Evolutionary conservation across 2,888 invertebrate species (phyloP), one percentile per base, ranked within the genome.

Genomic region (Omphaloscelis lunosa): DNA sequence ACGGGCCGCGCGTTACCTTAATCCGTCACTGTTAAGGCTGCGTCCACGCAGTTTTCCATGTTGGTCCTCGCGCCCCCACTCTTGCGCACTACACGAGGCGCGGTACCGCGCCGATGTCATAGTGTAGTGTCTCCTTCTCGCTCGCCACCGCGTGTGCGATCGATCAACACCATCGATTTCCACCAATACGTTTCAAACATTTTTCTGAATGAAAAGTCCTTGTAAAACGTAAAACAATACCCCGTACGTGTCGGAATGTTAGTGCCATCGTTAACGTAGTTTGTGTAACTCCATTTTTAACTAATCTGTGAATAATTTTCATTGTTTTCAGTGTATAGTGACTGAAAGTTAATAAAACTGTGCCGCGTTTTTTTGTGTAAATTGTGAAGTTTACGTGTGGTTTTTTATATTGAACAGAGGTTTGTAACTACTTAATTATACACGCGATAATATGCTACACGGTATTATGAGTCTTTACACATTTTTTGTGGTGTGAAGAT

Each of bases 131-230:
- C 90, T 93, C 93, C 91, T 92, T 94, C 93, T 90, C 91, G 88
- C 92, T 91, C 93, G 90, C 91, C 92, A 90, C 89, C 93, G 93
- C 94, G 93, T 90, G 92, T 92, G 92, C 93, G 93, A 93, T 93
- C 93, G 88, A 93, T 92, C 89, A 90, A 90, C 89, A 89, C 92
- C 90, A 92, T 93, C 90, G 92, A 92, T 91, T 87, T 92, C 78
- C 92, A 90, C 90, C 92, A 90, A 93, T 91, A 92, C 90, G 92
- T 93, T 95, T 93, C 89, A 90, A 93, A 89, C 86, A 91, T 94
- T 96, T 96, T 96, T 95, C 95, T 95, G 90, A 95, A 95, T 95
- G 96, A 96, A 96, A 96, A 96, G 95, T 93, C 83, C 83, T 91
- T 89, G 90, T 90, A 88, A 93, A 92, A 81, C 92, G 90, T 80